phyloP scores from a whole-genome alignment of 1,140 invertebrate genomes.

The Micrasema minimum region DNA sequence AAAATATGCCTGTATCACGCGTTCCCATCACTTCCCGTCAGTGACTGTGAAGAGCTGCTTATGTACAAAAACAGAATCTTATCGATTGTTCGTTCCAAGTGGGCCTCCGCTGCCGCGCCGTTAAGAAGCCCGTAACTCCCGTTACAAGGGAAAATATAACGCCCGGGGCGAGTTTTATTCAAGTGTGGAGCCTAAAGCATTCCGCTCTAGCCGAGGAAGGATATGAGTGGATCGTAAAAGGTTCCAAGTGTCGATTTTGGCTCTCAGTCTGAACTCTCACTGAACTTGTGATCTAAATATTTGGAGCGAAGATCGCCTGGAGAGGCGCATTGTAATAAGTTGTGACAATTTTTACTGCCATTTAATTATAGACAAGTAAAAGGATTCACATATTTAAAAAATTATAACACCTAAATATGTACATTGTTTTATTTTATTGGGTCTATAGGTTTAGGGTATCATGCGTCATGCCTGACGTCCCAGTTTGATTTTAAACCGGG shows the following conservation, averaged over 20 bases:
- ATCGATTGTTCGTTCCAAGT: constrained; percentile 14
- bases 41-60: neutral
- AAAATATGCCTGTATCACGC: too few species aligned
- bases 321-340: too few species aligned
- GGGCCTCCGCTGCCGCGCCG: neutral
- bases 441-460: too few species aligned
- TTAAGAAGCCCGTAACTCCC: constrained; percentile 7
- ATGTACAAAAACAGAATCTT: constrained; percentile 14
- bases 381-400: too few species aligned
- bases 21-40: neutral
- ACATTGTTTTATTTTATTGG: too few species aligned
- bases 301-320: too few species aligned
- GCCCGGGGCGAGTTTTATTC: constrained; percentile 20
- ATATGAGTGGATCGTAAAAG: constrained; percentile 22
- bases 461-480: too few species aligned
- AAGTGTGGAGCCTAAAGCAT: constrained; percentile 25
- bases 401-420: too few species aligned
- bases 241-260: constrained; percentile 22
- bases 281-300: too few species aligned
- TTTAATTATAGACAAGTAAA: too few species aligned
- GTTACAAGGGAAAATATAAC: constrained; percentile 24
- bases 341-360: too few species aligned
- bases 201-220: neutral
- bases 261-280: neutral
- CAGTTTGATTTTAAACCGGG: too few species aligned